Evolutionary conservation across 2,113 vertebrate genomes (phyloP), one percentile per base, ranked within the genome.

Genomic region (Anoplopoma fimbria): DNA sequence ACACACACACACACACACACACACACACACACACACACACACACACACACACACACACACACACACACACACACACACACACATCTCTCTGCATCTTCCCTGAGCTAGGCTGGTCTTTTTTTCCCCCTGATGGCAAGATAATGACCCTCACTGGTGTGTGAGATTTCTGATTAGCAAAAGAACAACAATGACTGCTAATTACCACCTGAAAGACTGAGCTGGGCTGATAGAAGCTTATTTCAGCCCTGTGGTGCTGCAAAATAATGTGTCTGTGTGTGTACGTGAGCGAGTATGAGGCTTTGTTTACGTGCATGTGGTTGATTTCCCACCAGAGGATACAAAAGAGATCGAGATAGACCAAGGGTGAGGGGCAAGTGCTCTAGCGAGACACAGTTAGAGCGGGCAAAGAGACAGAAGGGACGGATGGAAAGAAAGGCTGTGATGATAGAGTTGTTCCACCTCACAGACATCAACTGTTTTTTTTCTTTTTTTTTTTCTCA

Each of bases 111-210:
- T 77, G 69, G 73, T 84, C 69, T 86, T 83, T 85, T 87, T 75
- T 61, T 9, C 12, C 15, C 4, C 77, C 87, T 87, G 91, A 95
- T 93, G 84, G 82, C 15, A 76, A 92, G 93, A 90, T 93, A 93
- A 92, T 91, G 91, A 93, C 91, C 93, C 90, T 91, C 70, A 75
- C 84, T 84, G 84, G 79, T 89, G 82, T 86, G 81, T 69, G 85
- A 93, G 91, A 94, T 91, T 92, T 93, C 82, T 93, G 93, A 95
- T 95, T 92, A 93, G 91, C 87, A 73, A 79, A 85, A 89, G 82
- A 92, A 90, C 83, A 92, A 94, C 92, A 94, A 93, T 93, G 88
- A 82, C 89, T 85, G 89, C 88, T 95, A 94, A 95, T 94, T 95
- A 95, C 79, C 89, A 92, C 84, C 93, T 90, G 91, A 91, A 91